A percentile compares a stretch with the other conserved stretches of the same genome.
These are phyloP conservation scores for Mormyrus proboscirostris DNA, from an alignment of 2,797 vertebrate species.

Conservation along the genomic window DNA sequence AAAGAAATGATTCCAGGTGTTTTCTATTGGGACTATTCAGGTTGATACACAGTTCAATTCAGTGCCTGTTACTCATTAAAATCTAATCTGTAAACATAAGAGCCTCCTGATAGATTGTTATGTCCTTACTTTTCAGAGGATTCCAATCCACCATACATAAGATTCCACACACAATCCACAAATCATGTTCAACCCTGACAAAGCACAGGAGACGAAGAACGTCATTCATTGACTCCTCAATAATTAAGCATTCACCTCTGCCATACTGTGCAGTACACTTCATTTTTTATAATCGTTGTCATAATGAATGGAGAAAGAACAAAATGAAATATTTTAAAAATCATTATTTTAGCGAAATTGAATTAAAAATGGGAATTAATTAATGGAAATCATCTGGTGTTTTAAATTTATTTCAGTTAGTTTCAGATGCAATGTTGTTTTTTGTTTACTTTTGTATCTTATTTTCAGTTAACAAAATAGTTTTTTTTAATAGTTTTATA, in stretches of 20 bases:
- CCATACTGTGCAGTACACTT: neutral
- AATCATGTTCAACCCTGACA: neutral
- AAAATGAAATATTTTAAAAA: neutral
- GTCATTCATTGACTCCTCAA: neutral
- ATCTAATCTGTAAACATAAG: neutral
- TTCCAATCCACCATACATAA: neutral
- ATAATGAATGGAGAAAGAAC: neutral
- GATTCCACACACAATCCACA: neutral
- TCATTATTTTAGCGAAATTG: neutral
- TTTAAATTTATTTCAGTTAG: neutral
- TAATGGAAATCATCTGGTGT: neutral
- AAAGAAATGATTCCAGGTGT: neutral
- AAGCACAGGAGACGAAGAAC: neutral
- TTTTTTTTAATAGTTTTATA: neutral
- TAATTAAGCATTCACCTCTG: neutral
- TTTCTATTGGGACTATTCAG: neutral
- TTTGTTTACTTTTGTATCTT: neutral
- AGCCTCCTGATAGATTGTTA: neutral
- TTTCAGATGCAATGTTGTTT: neutral
- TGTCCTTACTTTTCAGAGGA: neutral
- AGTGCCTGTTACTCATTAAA: neutral
- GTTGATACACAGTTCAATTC: neutral
- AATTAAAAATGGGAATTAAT: neutral
- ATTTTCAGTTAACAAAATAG: neutral
- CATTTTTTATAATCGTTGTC: neutral